These are phyloP conservation scores for Phyllostomus hastatus DNA, from an alignment of 2,113 vertebrate species.

Conservation along the genomic window DNA sequence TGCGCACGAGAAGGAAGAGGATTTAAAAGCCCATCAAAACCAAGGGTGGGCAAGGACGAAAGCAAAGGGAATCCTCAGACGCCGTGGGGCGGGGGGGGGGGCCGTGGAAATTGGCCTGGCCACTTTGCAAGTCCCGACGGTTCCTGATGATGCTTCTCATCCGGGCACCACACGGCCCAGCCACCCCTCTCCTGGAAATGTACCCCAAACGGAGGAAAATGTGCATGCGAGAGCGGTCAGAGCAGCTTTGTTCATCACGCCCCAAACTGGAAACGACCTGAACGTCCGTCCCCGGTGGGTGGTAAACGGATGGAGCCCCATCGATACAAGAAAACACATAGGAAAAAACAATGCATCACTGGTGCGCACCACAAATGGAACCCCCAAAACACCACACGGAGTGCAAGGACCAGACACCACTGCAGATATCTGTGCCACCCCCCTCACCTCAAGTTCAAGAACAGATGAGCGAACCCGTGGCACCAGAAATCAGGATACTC, in stretches of 20 bases:
- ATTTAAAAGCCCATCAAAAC: background rate
- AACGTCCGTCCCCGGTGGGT: rapidly evolving
- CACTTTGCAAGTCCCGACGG: background rate
- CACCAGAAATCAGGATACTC: background rate
- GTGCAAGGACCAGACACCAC: background rate
- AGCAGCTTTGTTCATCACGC: background rate
- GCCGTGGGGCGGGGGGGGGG: rapidly evolving
- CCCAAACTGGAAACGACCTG: background rate
- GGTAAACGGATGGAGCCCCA: background rate
- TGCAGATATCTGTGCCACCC: rapidly evolving
- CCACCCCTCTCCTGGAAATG: background rate
- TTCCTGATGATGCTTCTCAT: no score
- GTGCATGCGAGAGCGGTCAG: rapidly evolving
- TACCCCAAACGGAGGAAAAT: background rate
- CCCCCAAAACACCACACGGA: no score
- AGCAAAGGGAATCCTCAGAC: background rate
- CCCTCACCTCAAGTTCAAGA: background rate
- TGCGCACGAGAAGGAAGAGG: rapidly evolving
- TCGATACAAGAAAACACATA: background rate
- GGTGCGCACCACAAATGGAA: rapidly evolving
- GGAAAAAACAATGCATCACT: background rate
- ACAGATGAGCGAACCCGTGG: no score
- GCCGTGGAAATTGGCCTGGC: rapidly evolving
- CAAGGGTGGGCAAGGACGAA: background rate
- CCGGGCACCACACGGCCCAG: rapidly evolving